Conservation (phyloP, 2,888 invertebrate species). For the Tachina fera region DNA sequence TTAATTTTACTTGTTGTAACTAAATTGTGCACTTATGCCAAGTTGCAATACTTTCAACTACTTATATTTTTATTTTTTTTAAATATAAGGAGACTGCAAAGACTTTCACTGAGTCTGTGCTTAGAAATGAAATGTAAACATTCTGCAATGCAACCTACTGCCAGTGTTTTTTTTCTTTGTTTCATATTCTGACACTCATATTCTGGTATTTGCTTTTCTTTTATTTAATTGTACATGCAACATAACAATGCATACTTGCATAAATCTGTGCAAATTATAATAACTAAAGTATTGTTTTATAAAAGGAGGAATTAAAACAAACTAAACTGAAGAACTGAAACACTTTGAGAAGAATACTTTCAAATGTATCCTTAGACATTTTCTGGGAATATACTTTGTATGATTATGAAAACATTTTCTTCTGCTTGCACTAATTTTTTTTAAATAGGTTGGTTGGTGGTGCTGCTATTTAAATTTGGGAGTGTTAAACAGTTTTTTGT, state of each 20-base stretch:
- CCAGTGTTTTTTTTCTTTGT: neutral
- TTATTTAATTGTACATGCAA: conserved; percentile 3
- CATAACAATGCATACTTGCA: neutral
- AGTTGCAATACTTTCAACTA: conserved; percentile 33
- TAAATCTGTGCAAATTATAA: conserved; percentile 7
- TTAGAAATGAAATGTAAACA: neutral
- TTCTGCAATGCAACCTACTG: conserved; percentile 19
- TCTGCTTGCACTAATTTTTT: neutral
- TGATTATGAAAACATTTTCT: neutral
- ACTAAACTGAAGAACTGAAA: neutral
- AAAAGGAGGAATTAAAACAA: neutral
- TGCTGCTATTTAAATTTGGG: neutral
- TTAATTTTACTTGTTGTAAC: conserved; percentile 66
- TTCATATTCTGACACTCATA: neutral
- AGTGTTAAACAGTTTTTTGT: neutral
- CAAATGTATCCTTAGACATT: neutral
- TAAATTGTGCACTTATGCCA: conserved; percentile 64
- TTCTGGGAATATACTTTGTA: neutral
- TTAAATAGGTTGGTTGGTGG: neutral
- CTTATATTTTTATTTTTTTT: neutral
- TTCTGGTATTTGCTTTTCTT: neutral
- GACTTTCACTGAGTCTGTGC: too few relatives aligned
- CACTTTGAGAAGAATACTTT: neutral
- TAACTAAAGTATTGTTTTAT: neutral
- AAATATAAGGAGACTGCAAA: neutral